Base-by-base conservation (phyloP, 2,888 invertebrate species). In the Caenorhabditis plicata region DNA sequence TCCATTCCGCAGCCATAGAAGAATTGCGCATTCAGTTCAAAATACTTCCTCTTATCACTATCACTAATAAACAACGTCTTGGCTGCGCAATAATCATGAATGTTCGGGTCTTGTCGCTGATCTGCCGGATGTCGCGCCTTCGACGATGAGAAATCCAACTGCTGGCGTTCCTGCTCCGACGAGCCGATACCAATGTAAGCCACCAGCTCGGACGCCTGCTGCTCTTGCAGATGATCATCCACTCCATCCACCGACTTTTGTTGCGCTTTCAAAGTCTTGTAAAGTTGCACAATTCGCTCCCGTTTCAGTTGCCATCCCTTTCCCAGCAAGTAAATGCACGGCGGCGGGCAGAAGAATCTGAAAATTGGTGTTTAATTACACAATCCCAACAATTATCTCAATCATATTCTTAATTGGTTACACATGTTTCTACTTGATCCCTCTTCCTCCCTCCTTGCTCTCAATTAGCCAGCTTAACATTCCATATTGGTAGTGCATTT, bases 1-100 rank as follows among this genome's bases (percentile, higher is more conserved):
- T 98, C 95, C 82, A 95, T 93, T 25, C 93, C 93, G 81, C 91
- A 93, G 25, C 93, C 93, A 84, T 96, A 96, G 82, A 96, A 96
- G 92, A 98, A 94, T 84, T 96, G 95, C 32, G 96, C 94, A 25
- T 92, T 91, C 29, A 98, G 86, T 92, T 95, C 95, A 81, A 99
- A 99, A 84, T 98, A 96, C 84, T 99, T 99, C 68, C 96, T 86
- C 83, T 98, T 98, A 84, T 99, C 98, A 41, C 95, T 93, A 83
- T 98, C 98, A 43, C 94, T 95, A 82, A 99, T 98, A 86, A 92
- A 98, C 70, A 99, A 85, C 4, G 96, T 98, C 84, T 99, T 98
- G 35, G 98, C 98, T 1, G 98, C 96, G 85, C 96, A 96, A 84
- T 96, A 99, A 83, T 94, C 93, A 86, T 86, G 80, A 26, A 62